Evolutionary conservation across 2,888 invertebrate genomes (phyloP), one percentile per base, ranked within the genome.

Genomic region (Lithophane semibrunnea): DNA sequence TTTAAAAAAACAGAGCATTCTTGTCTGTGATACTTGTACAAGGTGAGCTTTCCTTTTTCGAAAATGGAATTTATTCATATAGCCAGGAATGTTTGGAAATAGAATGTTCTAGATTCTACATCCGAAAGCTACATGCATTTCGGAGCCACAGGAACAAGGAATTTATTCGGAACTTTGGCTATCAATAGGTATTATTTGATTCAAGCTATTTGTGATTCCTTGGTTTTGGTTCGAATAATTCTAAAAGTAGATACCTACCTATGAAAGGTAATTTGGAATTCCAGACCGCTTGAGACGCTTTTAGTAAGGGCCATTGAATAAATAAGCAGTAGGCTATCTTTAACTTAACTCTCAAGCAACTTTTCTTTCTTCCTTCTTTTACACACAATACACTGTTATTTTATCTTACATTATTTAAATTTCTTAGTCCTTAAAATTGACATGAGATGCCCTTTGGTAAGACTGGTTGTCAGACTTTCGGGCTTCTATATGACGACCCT

Each of bases 51-150:
- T 60, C 37, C n/a, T 64, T 58, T 73, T 80, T 56, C 47, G 58
- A 68, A 85, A 81, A 71, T 42, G 64, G 69, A 80, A 85, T 85
- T 72, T 84, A 69, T 84, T 80, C 72, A 66, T 64, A 71, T 16
- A 47, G 72, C 64, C 37, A 66, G 47, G 61, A 80, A 73, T 75
- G 64, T 85, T 61, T 61, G n/a, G 1, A 71, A 84, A 68, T 72
- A 29, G 61, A 85, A 77, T 58, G 64, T 68, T 80, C 61, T 60
- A 84, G 52, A 47, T 84, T 80, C 63, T 13, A 24, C 21, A 24
- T 44, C 24, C 29, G n/a, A 52, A 61, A 80, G 64, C 76, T 68
- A 67, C n/a, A 68, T 65, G 71, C 60, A 79, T 84, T 71, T 79
- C 58, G n/a, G 13, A 68, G 49, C 64, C 58, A 64, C 71, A 68